A percentile compares a stretch with the other conserved stretches of the same genome.
phyloP scores from a whole-genome alignment of 2,888 invertebrate species.

The Calephelis perditalis region DNA sequence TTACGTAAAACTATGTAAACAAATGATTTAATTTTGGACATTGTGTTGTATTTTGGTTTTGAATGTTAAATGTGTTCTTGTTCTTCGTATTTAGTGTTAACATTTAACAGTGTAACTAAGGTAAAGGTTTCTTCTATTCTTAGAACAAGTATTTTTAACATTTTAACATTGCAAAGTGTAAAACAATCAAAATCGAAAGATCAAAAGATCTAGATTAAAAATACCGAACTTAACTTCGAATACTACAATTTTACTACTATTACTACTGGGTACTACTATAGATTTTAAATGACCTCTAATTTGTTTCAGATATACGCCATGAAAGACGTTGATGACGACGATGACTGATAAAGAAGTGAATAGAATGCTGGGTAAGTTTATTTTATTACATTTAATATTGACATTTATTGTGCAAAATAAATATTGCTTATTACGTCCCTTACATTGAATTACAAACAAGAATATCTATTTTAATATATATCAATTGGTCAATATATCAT shows the following conservation, averaged over 20 bases:
- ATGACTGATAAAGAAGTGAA: conserved; percentile 72
- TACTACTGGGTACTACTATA: too few relatives aligned
- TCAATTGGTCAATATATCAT: too few relatives aligned
- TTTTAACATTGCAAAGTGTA: too few relatives aligned
- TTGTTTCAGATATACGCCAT: conserved; percentile 43
- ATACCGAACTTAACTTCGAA: too few relatives aligned
- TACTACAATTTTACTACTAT: too few relatives aligned
- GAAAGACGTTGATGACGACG: conserved; percentile 60
- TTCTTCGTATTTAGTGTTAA: conserved; percentile 34
- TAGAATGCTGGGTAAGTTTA: conserved; percentile 69
- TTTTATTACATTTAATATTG: conserved; percentile 1
- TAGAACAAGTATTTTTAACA: background rate
- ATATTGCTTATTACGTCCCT: too few relatives aligned
- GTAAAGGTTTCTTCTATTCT: conserved; percentile 14
- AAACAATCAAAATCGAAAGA: too few relatives aligned
- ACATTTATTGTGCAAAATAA: background rate
- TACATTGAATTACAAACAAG: too few relatives aligned
- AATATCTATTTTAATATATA: too few relatives aligned
- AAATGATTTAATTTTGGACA: conserved; percentile 13
- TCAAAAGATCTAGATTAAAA: too few relatives aligned
- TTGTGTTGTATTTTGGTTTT: conserved; percentile 25
- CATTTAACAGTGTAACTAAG: conserved; percentile 14
- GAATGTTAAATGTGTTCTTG: conserved; percentile 53
- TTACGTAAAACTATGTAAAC: conserved; percentile 36
- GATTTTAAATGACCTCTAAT: background rate